Evolutionary conservation across 2,113 vertebrate species (phyloP).

Genomic region (Caranx melampygus): DNA sequence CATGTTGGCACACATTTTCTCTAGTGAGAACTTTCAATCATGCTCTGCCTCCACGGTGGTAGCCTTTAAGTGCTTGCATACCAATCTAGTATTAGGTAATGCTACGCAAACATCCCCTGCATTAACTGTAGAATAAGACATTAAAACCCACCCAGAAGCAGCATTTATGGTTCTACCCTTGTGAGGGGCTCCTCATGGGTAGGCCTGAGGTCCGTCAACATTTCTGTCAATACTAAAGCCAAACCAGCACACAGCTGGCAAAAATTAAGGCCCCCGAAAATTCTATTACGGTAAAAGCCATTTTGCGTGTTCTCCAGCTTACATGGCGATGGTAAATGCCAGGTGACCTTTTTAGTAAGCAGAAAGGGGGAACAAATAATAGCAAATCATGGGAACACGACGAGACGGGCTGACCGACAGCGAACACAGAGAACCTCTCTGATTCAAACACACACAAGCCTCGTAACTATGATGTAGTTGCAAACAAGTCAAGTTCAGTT

Average conservation of each 20-base stretch:
- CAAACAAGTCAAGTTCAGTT: conserved; percentile 68
- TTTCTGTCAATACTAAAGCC: conserved; percentile 77
- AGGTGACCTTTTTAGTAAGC: conserved; percentile 78
- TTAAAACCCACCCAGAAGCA: conserved; percentile 73
- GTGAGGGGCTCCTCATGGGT: conserved; percentile 66
- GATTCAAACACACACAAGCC: conserved; percentile 53
- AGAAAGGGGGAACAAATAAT: conserved; percentile 70
- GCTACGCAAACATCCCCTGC: conserved; percentile 53
- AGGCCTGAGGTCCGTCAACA: conserved; percentile 78
- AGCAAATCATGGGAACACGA: conserved; percentile 68
- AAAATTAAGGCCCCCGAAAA: conserved; percentile 81
- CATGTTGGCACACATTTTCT: conserved; percentile 41
- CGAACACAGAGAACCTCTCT: conserved; percentile 32
- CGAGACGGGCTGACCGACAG: conserved; percentile 48
- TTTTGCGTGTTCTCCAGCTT: conserved; percentile 83
- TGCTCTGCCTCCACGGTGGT: conserved; percentile 32
- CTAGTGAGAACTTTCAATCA: conserved; percentile 39
- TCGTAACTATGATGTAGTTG: conserved; percentile 47
- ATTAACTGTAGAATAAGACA: conserved; percentile 55
- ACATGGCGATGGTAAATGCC: conserved; percentile 77
- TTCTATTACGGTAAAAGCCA: conserved; percentile 82
- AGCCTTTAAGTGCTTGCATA: conserved; percentile 42
- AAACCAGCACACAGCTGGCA: conserved; percentile 82
- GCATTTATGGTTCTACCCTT: conserved; percentile 55
- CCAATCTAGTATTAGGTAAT: conserved; percentile 48